Conservation (phyloP, 1,140 invertebrate species). For the Cyphomyrmex costatus region DNA sequence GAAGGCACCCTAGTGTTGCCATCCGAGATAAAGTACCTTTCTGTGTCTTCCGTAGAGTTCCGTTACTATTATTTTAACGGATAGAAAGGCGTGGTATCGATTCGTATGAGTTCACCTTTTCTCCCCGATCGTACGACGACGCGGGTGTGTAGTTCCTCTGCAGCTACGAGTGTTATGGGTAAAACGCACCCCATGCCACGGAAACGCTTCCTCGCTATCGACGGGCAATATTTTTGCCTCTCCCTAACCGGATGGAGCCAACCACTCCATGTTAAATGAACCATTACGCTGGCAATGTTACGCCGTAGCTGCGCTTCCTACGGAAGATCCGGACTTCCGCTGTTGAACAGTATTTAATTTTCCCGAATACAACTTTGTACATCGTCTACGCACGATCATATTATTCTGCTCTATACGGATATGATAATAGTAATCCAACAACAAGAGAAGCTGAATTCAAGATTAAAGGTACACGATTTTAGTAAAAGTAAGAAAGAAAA, state of each 20-base stretch:
- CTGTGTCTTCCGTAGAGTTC: neutral
- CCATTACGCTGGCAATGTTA: conserved; percentile 70
- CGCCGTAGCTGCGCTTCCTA: conserved; percentile 65
- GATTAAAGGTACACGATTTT: neutral
- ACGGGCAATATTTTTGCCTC: conserved; percentile 72
- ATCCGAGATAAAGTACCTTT: neutral
- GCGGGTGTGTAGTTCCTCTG: conserved; percentile 13
- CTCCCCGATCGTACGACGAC: neutral
- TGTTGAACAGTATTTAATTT: conserved; percentile 73
- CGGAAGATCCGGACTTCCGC: conserved; percentile 71
- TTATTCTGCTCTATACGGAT: neutral
- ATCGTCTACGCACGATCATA: neutral
- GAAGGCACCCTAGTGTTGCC: neutral
- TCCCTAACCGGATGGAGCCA: conserved; percentile 74
- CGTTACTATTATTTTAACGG: conserved; percentile 36
- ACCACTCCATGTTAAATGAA: conserved; percentile 72
- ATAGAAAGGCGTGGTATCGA: conserved; percentile 28
- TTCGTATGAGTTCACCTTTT: conserved; percentile 31
- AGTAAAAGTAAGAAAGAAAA: neutral
- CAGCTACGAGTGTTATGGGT: conserved; percentile 50
- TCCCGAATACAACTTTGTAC: conserved; percentile 20
- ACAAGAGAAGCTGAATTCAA: neutral
- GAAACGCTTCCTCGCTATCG: conserved; percentile 67
- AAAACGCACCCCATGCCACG: conserved; percentile 54
- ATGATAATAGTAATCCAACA: neutral